Evolutionary conservation across 2,888 invertebrate genomes (phyloP).

Genomic region (Lucinisca nassula): DNA sequence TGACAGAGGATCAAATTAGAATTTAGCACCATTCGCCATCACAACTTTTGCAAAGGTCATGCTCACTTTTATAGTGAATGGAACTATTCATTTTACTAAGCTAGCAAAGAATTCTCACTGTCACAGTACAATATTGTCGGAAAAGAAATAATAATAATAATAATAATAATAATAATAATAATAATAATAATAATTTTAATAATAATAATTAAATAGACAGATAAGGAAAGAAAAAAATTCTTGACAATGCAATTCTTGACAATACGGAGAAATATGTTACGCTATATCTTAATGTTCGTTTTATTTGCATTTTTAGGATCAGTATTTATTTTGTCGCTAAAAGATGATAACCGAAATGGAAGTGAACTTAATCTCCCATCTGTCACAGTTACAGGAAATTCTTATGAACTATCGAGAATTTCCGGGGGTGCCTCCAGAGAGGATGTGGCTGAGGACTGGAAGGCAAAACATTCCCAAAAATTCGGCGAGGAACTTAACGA

Average conservation of each 20-base stretch:
- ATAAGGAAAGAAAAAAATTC: neutral
- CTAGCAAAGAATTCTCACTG: too few species aligned
- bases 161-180: too few species aligned
- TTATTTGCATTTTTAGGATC: constrained; percentile 6
- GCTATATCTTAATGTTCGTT: neutral
- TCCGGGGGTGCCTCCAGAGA: neutral
- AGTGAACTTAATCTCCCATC: constrained; percentile 36
- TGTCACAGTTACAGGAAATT: neutral
- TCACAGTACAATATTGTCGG: too few species aligned
- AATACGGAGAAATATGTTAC: neutral
- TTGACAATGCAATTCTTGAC: neutral
- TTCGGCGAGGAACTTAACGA: neutral
- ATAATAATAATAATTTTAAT: too few species aligned
- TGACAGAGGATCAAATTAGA: too few species aligned
- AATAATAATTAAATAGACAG: too few species aligned
- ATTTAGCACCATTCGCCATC: too few species aligned
- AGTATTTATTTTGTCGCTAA: constrained; percentile 23
- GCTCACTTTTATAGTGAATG: too few species aligned
- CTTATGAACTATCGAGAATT: neutral
- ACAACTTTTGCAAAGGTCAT: too few species aligned
- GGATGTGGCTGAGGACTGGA: neutral
- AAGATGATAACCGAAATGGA: constrained; percentile 12
- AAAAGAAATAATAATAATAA: too few species aligned
- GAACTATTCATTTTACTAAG: too few species aligned
- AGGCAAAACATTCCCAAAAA: neutral